Base-by-base conservation (phyloP, 2,888 invertebrate species). In the Aquatica leii region DNA sequence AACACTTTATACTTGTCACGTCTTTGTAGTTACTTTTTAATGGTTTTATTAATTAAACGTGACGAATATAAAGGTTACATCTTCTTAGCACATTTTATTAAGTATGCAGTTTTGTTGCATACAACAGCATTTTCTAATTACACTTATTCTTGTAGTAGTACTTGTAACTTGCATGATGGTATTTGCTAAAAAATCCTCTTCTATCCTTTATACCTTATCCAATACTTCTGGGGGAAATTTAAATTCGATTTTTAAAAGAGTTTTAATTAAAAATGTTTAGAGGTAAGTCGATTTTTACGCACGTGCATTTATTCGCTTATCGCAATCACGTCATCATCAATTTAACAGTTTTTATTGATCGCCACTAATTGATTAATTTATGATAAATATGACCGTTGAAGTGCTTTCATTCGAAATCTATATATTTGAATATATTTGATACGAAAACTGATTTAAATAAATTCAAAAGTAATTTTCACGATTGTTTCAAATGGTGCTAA, bases 161-260 rank as follows among this genome's bases (percentile, higher is more conserved):
- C 53, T 63, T 64, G 56, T 52, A 65, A 20, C 54, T 63, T 65
- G 65, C 65, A 65, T 65, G 65, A 37, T 50, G 20, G 48, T 55
- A 55, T 64, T 59, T 54, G 64, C 52, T 64, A 12, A 56, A 35
- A n/a, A 12, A 35, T 49, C 9, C 55, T 37, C 51, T 35, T 12
- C 17, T 50, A 48, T 50, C 40, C 40, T 46, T n/a, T 24, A 8
- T 20, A 40, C 31, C 64, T 56, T 24, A 31, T 18, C 43, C 21
- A 21, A 15, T 37, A 46, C n/a, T 20, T 65, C 65, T 65, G 65
- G 65, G 65, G 60, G 57, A 60, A 34, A n/a, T n/a, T n/a, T n/a
- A n/a, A n/a, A n/a, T n/a, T n/a, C n/a, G n/a, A n/a, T 15, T 24
- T 15, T 31, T 43, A 43, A 14, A 12, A 43, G 17, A 12, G 3